A percentile compares a stretch with the other conserved stretches of the same genome.
Evolutionary conservation across 2,888 invertebrate species (phyloP).

Genomic region (Rotaria macrura): DNA sequence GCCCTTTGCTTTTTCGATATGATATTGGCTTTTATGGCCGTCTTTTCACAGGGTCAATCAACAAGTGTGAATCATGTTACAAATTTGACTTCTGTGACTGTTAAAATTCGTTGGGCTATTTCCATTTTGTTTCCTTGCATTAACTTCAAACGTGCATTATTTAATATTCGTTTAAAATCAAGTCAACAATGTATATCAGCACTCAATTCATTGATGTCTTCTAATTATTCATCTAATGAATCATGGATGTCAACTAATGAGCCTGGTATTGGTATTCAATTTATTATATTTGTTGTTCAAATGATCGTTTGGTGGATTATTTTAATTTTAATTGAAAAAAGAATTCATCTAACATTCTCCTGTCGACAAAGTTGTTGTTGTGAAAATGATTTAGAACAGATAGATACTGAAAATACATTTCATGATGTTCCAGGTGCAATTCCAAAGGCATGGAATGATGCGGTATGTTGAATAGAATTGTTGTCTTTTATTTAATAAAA

Average conservation of each 20-base stretch:
- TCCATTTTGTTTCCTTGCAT: constrained; percentile 27
- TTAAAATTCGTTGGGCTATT: background rate
- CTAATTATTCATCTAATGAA: background rate
- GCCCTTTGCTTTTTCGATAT: background rate
- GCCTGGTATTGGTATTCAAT: constrained; percentile 26
- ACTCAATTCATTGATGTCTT: background rate
- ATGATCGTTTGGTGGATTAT: constrained; percentile 16
- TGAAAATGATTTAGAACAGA: background rate
- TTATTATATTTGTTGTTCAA: constrained; percentile 24
- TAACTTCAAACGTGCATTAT: constrained; percentile 24
- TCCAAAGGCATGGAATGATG: background rate
- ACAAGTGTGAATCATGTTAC: background rate
- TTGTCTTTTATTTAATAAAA: too few relatives aligned
- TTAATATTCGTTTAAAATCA: constrained; percentile 23
- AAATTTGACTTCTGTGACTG: background rate
- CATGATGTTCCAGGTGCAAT: background rate
- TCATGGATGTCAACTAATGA: constrained; percentile 14
- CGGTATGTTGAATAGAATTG: too few relatives aligned
- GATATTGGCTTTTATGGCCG: background rate
- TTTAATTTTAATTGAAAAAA: constrained; percentile 20
- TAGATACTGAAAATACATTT: background rate
- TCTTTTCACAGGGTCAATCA: background rate
- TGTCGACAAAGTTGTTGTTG: background rate
- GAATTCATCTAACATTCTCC: background rate
- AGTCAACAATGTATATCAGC: constrained; percentile 26